These are phyloP conservation scores for Paradoxurus hermaphroditus DNA, from an alignment of 2,113 vertebrate species.

Conservation along the genomic window DNA sequence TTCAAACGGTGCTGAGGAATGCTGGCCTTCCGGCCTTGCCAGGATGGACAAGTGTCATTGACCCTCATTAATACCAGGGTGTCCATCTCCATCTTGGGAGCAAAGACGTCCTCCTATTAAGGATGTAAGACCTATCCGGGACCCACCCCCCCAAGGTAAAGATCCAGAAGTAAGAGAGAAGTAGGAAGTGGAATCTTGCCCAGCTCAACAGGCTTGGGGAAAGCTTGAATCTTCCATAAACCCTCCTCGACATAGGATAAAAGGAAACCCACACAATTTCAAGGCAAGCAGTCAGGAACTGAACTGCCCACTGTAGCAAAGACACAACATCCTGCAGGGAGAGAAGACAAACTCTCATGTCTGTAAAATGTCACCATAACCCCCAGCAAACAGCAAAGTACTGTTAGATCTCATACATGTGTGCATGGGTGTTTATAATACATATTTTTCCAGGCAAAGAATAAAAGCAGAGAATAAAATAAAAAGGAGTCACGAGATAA, in stretches of 20 bases:
- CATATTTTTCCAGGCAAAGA: neutral
- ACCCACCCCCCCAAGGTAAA: neutral
- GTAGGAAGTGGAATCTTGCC: neutral
- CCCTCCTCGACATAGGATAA: neutral
- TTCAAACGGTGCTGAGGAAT: neutral
- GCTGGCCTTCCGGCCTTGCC: accelerated
- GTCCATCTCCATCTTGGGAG: neutral
- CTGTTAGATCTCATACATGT: too few species aligned
- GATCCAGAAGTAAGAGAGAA: neutral
- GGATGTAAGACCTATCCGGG: neutral
- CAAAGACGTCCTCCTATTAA: neutral
- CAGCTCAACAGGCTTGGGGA: accelerated
- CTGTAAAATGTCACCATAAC: too few species aligned
- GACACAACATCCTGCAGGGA: neutral
- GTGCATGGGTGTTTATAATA: neutral
- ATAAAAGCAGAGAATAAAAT: neutral
- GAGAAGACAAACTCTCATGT: neutral
- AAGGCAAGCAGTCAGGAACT: neutral
- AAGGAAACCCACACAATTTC: neutral
- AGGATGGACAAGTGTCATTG: too few species aligned
- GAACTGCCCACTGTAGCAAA: neutral
- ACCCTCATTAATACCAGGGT: accelerated
- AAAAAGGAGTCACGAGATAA: neutral
- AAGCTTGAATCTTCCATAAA: neutral
- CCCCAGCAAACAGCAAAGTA: neutral